A percentile compares a stretch with the other conserved stretches of the same genome.
Conservation (phyloP, 2,888 invertebrate genomes). For the Camptogramma bilineatum region DNA sequence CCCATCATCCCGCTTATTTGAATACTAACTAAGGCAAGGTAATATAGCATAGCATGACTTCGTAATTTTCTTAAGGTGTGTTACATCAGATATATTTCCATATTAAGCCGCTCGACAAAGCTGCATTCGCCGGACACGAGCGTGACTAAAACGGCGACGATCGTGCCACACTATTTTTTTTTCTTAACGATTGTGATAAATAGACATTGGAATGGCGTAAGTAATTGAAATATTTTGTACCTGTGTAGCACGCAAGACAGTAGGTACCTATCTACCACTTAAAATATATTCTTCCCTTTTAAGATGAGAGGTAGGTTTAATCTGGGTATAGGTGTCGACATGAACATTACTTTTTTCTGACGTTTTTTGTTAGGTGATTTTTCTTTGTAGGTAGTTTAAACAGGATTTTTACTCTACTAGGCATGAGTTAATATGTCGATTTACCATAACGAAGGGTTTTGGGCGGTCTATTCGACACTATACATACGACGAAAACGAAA, state of each 20-base stretch:
- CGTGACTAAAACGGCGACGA: slow-evolving; percentile 33
- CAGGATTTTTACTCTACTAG: no score
- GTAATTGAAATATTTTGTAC: slow-evolving; percentile 17
- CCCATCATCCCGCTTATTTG: not conserved
- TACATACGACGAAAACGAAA: no score
- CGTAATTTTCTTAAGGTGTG: slow-evolving; percentile 38
- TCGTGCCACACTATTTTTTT: slow-evolving; percentile 35
- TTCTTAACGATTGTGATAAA: slow-evolving; percentile 20
- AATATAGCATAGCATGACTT: slow-evolving; percentile 30
- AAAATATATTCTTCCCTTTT: no score
- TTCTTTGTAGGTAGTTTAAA: no score
- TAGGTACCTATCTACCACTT: not conserved
- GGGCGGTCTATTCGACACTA: no score
- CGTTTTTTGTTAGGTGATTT: no score
- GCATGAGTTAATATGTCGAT: no score
- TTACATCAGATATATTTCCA: slow-evolving; percentile 51
- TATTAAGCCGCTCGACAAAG: slow-evolving; percentile 38
- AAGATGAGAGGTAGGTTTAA: no score
- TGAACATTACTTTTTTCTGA: no score
- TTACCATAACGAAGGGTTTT: no score
- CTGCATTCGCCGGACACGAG: slow-evolving; percentile 29
- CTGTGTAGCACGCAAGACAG: not conserved
- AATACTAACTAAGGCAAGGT: not conserved
- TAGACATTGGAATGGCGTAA: slow-evolving; percentile 19
- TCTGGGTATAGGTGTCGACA: no score